Evolutionary conservation across 2,888 invertebrate genomes (phyloP), one percentile per base, ranked within the genome.

Genomic region (Mesorhabditis sp.): DNA sequence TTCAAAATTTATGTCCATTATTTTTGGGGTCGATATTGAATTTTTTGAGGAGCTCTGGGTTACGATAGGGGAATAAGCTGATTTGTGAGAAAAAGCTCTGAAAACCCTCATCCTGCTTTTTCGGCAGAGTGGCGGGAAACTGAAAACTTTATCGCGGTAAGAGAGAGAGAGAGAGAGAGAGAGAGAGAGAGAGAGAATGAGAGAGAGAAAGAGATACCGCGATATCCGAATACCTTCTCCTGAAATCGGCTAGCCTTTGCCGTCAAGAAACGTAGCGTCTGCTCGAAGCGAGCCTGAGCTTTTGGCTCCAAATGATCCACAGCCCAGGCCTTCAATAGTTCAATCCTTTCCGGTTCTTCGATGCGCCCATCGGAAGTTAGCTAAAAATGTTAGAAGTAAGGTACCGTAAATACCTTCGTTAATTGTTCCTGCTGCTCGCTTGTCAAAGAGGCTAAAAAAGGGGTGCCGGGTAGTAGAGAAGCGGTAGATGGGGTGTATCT

Each of bases 201-300:
- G n/a, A 50, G n/a, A 50, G 58, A 50, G 7, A 50, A 13, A n/a
- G n/a, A 50, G n/a, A 50, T 28, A 28, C 28, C 28, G 58, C 58
- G n/a, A 50, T 13, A 13, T 50, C 58, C n/a, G 1, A 50, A 50
- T 13, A 50, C 58, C 58, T 50, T 50, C n/a, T 50, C 58, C n/a
- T 50, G 58, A 50, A 50, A 50, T 13, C 58, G 58, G n/a, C n/a
- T 50, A n/a, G 58, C 58, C n/a, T 50, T 50, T 13, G 58, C 58
- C 10, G 58, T 13, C 7, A 50, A n/a, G 58, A 50, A 50, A 13
- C 58, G 7, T n/a, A 50, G n/a, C n/a, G 58, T 50, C n/a, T 50
- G 58, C n/a, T 50, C 58, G n/a, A 50, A 50, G 7, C 58, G 7
- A 13, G 58, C 58, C n/a, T 50, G 58, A 13, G 58, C 58, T 13